Conservation (phyloP, 2,888 invertebrate species). For the Coenonympha glycerion region DNA sequence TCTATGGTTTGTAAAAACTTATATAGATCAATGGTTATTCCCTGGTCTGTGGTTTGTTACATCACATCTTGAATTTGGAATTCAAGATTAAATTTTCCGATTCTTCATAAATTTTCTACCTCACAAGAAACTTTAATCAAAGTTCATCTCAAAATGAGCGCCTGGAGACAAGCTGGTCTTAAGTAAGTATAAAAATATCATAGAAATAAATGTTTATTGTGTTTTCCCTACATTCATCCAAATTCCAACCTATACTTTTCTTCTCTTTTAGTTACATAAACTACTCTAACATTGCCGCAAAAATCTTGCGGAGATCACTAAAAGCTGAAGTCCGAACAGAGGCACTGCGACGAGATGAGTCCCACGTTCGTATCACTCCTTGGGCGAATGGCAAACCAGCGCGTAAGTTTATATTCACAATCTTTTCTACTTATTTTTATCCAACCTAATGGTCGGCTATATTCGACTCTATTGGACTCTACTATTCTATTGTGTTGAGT, state of each 20-base stretch:
- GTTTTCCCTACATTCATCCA: neutral
- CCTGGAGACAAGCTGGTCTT: constrained; percentile 89
- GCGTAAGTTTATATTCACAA: constrained; percentile 79
- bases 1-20: too few species aligned
- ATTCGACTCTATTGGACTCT: too few species aligned
- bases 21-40: too few species aligned
- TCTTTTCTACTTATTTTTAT: neutral
- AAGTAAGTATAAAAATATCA: constrained; percentile 78
- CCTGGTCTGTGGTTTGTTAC: constrained; percentile 44
- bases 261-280: constrained; percentile 87
- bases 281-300: constrained; percentile 95
- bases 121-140: constrained; percentile 18
- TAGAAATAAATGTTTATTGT: neutral
- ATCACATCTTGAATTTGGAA: constrained; percentile 36
- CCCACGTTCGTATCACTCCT: constrained; percentile 86
- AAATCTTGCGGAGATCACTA: constrained; percentile 84
- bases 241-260: neutral
- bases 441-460: too few species aligned
- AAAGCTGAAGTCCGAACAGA: constrained; percentile 84
- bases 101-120: constrained; percentile 28
- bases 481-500: too few species aligned
- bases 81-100: constrained; percentile 27
- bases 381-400: constrained; percentile 93
- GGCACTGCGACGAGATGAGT: constrained; percentile 84
- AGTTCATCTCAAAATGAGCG: constrained; percentile 76